A percentile compares a stretch with the other conserved stretches of the same genome.
Conservation (phyloP, 2,113 vertebrate species). For the Rhea americana region DNA sequence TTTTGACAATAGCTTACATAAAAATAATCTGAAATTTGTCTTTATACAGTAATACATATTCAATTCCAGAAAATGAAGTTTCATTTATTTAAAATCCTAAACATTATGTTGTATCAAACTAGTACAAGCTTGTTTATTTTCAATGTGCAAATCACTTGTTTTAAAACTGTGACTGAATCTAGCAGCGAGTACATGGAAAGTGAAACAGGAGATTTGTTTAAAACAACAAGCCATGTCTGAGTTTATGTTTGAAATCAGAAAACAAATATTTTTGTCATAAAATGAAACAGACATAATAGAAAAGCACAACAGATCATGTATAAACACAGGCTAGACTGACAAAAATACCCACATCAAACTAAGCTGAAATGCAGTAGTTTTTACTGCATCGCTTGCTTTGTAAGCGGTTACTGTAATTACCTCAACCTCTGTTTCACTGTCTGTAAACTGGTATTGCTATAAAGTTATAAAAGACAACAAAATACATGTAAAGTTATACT, state of each 20-base stretch:
- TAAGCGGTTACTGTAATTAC: conserved; percentile 85
- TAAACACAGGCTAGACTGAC: conserved; percentile 76
- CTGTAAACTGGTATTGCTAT: conserved; percentile 99
- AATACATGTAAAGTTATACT: conserved; percentile 83
- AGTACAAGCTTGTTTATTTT: neutral
- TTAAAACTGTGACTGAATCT: neutral
- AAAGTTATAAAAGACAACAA: conserved; percentile 85
- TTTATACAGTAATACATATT: neutral
- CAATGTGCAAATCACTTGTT: neutral
- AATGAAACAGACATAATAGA: conserved; percentile 65
- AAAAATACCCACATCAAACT: conserved; percentile 82
- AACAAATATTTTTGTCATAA: conserved; percentile 66
- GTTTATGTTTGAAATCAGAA: conserved; percentile 73
- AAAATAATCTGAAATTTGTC: neutral
- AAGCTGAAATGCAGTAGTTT: conserved; percentile 78
- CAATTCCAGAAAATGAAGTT: neutral
- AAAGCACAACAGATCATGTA: conserved; percentile 61
- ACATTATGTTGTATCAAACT: neutral
- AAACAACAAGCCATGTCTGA: conserved; percentile 51
- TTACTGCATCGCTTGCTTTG: conserved; percentile 77
- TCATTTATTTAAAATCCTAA: neutral
- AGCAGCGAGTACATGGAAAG: conserved; percentile 53
- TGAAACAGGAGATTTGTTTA: conserved; percentile 75
- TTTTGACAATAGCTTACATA: neutral
- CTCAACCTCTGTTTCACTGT: conserved; percentile 93